Conservation (phyloP, 64 coral and sea anemone genomes). For the Cladopsammia gracilis region DNA sequence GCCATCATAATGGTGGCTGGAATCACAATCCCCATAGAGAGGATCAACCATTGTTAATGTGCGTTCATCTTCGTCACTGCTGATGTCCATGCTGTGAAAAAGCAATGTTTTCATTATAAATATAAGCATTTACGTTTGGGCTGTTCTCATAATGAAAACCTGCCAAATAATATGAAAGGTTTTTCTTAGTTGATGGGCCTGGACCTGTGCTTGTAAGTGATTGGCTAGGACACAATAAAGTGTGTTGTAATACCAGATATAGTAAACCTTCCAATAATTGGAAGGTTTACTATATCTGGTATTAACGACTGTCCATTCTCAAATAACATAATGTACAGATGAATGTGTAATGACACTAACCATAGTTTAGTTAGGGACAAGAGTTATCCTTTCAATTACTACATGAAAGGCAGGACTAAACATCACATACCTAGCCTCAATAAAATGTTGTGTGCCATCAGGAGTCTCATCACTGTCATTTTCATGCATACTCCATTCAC, state of each 20-base stretch:
- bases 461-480: background rate
- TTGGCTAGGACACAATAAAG: too few species aligned
- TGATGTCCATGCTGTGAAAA: slow-evolving; percentile 29
- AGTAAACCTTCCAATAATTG: too few species aligned
- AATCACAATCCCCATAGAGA: background rate
- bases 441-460: background rate
- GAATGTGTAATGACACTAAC: too few species aligned
- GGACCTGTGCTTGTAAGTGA: too few species aligned
- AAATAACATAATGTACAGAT: too few species aligned
- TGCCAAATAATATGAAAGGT: too few species aligned
- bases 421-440: background rate
- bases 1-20: background rate
- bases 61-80: background rate
- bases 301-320: too few species aligned
- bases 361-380: background rate
- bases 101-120: background rate
- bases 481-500: background rate
- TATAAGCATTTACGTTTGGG: too few species aligned
- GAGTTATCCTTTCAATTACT: background rate
- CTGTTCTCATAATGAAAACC: too few species aligned
- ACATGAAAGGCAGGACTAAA: background rate
- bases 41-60: slow-evolving; percentile 39
- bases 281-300: too few species aligned
- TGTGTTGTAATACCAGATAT: too few species aligned
- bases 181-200: too few species aligned